phyloP scores from a whole-genome alignment of 2,797 vertebrate species.

The Sarcoramphus papa region DNA sequence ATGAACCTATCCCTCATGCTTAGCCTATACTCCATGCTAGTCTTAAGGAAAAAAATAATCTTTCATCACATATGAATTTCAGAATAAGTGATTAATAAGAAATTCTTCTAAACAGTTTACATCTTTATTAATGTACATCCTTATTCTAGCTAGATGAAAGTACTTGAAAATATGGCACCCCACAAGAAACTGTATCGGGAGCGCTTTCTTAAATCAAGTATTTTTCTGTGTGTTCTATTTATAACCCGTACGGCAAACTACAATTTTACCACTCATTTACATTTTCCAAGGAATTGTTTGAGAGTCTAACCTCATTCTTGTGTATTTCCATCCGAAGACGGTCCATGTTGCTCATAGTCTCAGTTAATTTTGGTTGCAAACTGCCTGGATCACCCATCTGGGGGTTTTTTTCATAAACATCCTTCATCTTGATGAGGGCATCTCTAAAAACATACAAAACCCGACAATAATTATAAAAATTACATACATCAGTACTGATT shows the following conservation, averaged over 20 bases:
- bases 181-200: not conserved
- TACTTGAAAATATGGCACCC: not conserved
- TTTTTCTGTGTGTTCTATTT: not conserved
- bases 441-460: conserved; percentile 73
- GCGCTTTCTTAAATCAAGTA: not conserved
- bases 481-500: not conserved
- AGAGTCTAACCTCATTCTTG: conserved; percentile 88
- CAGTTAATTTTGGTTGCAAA: conserved; percentile 94
- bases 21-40: not conserved
- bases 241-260: not conserved
- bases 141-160: not conserved
- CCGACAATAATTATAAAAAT: not conserved
- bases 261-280: not conserved
- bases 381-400: conserved; percentile 97
- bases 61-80: not conserved
- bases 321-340: conserved; percentile 95
- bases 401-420: conserved; percentile 97
- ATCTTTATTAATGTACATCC: not conserved
- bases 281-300: not conserved
- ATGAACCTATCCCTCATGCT: not conserved
- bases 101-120: not conserved
- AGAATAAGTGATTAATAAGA: not conserved
- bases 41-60: not conserved
- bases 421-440: conserved; percentile 99
- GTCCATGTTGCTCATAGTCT: conserved; percentile 96